These are phyloP conservation scores for Phrynocephalus vlangalii DNA, from an alignment of 2,797 vertebrate genomes.

Conservation along the genomic window DNA sequence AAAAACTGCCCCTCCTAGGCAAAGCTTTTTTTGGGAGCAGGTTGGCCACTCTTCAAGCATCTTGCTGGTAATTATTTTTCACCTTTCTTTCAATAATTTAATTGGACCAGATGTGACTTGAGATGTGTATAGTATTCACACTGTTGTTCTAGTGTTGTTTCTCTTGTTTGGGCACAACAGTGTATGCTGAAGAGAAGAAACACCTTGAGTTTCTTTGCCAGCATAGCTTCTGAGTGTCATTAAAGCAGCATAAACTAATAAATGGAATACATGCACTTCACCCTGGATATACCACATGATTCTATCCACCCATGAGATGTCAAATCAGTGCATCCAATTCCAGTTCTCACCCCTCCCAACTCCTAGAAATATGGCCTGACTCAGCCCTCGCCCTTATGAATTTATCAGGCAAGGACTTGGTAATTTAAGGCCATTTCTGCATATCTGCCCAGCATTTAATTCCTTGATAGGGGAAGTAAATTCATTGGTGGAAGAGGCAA, in stretches of 20 bases:
- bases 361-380: not conserved
- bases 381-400: not conserved
- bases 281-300: not conserved
- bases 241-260: not conserved
- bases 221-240: not conserved
- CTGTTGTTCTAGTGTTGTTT: not conserved
- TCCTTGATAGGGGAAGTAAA: accelerated
- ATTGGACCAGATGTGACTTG: not conserved
- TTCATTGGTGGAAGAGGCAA: conserved; percentile 41
- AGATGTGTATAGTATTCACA: not conserved
- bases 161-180: not conserved
- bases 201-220: too few relatives aligned
- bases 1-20: not conserved
- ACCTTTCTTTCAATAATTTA: too few relatives aligned
- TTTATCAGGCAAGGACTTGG: not conserved
- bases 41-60: not conserved
- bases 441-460: accelerated
- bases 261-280: not conserved
- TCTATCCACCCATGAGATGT: not conserved
- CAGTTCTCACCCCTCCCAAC: not conserved
- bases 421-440: not conserved
- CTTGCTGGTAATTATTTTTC: too few relatives aligned
- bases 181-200: not conserved
- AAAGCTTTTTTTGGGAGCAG: not conserved
- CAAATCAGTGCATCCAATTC: not conserved